phyloP scores from a whole-genome alignment of 2,113 vertebrate species.

The Macrotus californicus region DNA sequence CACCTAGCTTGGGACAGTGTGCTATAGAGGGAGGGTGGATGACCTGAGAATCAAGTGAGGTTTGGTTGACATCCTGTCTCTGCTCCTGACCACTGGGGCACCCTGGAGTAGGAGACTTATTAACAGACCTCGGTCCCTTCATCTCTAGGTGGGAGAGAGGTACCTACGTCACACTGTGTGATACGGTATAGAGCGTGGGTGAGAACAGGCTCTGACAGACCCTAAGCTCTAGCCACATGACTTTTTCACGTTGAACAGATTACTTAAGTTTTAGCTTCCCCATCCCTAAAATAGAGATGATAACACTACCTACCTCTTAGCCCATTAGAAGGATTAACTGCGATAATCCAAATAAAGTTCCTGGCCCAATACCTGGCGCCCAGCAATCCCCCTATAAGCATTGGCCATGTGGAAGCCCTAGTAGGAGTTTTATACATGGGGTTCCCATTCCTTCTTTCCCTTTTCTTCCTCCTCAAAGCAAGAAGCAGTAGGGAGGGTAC shows the following conservation, averaged over 20 bases:
- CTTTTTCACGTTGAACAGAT: not conserved
- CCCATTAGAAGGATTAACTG: not conserved
- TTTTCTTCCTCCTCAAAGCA: not conserved
- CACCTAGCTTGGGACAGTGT: not conserved
- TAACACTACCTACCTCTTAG: not conserved
- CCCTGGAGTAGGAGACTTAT: not conserved
- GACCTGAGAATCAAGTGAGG: not conserved
- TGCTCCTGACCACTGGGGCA: not conserved
- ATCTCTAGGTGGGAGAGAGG: not conserved
- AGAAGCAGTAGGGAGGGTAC: not conserved
- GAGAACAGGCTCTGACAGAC: not conserved
- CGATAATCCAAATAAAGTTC: not conserved
- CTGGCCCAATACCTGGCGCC: not conserved
- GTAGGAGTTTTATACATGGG: not conserved
- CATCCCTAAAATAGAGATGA: not conserved
- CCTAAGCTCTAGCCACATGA: not conserved
- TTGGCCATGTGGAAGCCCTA: not conserved
- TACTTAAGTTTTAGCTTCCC: slow-evolving; percentile 26
- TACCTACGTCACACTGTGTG: not conserved
- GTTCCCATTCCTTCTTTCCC: not conserved
- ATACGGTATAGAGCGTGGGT: not conserved
- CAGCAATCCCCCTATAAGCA: not conserved
- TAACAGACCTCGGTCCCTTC: not conserved
- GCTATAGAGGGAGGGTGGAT: not conserved
- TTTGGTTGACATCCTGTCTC: not conserved